Evolutionary conservation across 2,113 vertebrate genomes (phyloP).

Genomic region (Xenopus tropicalis): DNA sequence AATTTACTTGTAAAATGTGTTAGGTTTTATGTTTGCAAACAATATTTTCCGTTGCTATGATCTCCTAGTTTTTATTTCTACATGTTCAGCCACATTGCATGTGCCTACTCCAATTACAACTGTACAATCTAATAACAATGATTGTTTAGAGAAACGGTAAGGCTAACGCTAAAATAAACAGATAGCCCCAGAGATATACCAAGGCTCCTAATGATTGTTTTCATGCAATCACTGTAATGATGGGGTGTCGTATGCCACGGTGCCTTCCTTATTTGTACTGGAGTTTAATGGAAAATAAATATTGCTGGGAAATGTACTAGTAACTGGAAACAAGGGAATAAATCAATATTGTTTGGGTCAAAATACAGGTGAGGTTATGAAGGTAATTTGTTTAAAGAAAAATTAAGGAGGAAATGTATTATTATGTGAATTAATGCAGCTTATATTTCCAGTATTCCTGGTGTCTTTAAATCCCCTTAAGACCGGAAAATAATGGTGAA

Average conservation of each 20-base stretch:
- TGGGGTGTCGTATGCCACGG: slow-evolving; percentile 16
- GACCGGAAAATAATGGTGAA: no score
- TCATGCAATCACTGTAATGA: slow-evolving; percentile 29
- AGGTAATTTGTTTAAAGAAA: not conserved
- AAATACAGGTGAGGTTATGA: slow-evolving; percentile 25
- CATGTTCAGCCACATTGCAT: slow-evolving; percentile 2
- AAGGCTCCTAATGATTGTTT: slow-evolving; percentile 25
- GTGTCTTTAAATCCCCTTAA: not conserved
- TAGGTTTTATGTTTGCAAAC: slow-evolving; percentile 8
- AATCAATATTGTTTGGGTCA: slow-evolving; percentile 21
- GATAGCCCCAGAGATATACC: not conserved
- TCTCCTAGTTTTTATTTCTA: slow-evolving; percentile 20
- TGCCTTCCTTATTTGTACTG: slow-evolving; percentile 29
- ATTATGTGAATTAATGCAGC: no score
- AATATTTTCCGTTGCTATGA: slow-evolving; percentile 13
- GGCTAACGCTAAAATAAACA: slow-evolving; percentile 28
- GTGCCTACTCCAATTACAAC: slow-evolving; percentile 28
- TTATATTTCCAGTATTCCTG: not conserved
- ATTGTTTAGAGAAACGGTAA: slow-evolving; percentile 30
- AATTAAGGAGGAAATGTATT: not conserved
- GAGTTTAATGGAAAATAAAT: slow-evolving; percentile 27
- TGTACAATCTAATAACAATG: slow-evolving; percentile 34
- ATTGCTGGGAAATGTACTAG: slow-evolving; percentile 28
- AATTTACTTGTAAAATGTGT: not conserved
- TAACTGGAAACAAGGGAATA: slow-evolving; percentile 40